phyloP scores from a whole-genome alignment of 2,888 invertebrate species.

The Rotaria macrura region DNA sequence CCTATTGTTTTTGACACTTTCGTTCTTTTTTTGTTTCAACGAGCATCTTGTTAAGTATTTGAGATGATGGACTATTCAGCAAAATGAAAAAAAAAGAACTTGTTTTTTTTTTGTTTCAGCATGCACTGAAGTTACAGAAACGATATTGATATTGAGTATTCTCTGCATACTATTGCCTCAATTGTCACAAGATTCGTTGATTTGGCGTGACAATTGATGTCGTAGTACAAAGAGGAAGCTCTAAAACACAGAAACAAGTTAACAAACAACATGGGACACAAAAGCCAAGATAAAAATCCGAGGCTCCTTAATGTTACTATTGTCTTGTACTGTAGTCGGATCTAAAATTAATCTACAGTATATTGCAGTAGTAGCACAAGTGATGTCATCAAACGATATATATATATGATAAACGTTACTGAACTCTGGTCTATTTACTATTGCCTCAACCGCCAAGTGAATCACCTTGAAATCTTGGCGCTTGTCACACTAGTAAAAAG shows the following conservation, averaged over 20 bases:
- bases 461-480: neutral
- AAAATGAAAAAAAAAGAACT: no score
- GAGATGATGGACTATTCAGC: no score
- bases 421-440: neutral
- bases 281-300: neutral
- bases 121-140: no score
- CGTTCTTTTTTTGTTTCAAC: no score
- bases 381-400: neutral
- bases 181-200: neutral
- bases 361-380: neutral
- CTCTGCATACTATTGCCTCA: conserved; percentile 15
- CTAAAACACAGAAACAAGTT: neutral
- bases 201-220: neutral
- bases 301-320: neutral
- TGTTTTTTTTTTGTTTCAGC: neutral
- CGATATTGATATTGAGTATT: neutral
- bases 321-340: neutral
- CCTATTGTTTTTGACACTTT: no score
- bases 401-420: neutral
- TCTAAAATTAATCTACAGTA: neutral
- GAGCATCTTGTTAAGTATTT: no score
- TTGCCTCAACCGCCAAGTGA: neutral
- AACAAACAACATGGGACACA: neutral
- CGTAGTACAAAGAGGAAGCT: neutral
- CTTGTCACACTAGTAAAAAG: neutral